Evolutionary conservation across 2,113 vertebrate genomes (phyloP), one percentile per base, ranked within the genome.

Genomic region (Microtus montanus): DNA sequence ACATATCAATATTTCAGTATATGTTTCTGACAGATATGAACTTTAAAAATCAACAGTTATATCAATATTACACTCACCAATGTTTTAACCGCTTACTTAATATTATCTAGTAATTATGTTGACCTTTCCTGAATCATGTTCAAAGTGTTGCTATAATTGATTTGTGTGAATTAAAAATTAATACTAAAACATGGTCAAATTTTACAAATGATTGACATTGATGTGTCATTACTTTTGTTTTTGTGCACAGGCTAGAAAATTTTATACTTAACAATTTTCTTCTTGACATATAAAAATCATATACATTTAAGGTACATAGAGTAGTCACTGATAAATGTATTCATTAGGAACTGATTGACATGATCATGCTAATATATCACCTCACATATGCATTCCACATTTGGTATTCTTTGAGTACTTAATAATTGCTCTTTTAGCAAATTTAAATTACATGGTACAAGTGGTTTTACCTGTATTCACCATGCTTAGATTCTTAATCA

Each of bases 21-120:
- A 10, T n/a, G 63, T 95, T 95, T 90, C 17, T 85, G 91, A 87
- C 30, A 90, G 9, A 87, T 44, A 90, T 38, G 41, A 87, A 90
- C 44, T 87, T 89, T 66, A 86, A 78, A 84, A 89, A 87, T 86
- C n/a, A 41, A 44, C 35, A n/a, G 22, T 79, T 35, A 74, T 82
- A n/a, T 73, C 79, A 83, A 11, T 80, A 75, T 86, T 52, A 78
- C 0, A 86, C 2, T 84, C 33, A 82, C 20, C 30, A 89, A 58
- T 1, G 35, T 91, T 93, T 89, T 41, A 75, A 47, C 70, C 33
- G 17, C 87, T 49, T 87, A 30, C 17, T 87, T 95, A 89, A 77
- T 91, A 86, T 87, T 94, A 58, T 82, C 10, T 85, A 71, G 2
- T 28, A 74, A 28, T 63, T 90, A 80, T n/a, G 10, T 80, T 93